Evolutionary conservation across 2,888 invertebrate genomes (phyloP).

Genomic region (Leptothorax acervorum): DNA sequence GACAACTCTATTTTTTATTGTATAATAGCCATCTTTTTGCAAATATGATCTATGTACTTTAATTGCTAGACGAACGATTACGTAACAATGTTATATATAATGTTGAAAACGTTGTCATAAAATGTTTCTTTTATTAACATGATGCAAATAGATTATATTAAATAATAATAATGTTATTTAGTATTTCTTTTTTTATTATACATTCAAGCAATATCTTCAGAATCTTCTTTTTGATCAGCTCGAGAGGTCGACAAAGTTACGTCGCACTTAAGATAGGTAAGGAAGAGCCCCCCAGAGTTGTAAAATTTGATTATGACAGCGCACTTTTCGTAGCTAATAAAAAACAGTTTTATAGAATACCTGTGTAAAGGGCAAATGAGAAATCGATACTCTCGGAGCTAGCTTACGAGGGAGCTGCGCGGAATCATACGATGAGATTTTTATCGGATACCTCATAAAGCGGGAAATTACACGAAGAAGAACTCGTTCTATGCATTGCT

Average conservation of each 20-base stretch:
- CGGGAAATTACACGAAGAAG: conserved; percentile 40
- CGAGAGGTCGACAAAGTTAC: background rate
- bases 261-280: background rate
- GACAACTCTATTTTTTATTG: background rate
- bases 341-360: conserved; percentile 39
- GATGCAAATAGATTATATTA: background rate
- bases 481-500: conserved; percentile 33
- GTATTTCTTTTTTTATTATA: background rate
- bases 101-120: background rate
- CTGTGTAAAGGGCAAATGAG: conserved; percentile 46
- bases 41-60: background rate
- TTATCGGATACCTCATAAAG: conserved; percentile 44
- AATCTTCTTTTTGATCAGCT: background rate
- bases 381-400: conserved; percentile 34
- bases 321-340: conserved; percentile 45
- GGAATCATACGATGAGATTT: conserved; percentile 44
- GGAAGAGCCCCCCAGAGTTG: background rate
- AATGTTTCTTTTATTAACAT: background rate
- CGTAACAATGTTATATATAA: background rate
- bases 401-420: conserved; percentile 27
- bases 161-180: background rate
- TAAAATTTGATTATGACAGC: conserved; percentile 45
- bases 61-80: background rate
- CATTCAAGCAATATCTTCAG: background rate
- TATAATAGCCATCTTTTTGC: background rate